Base-by-base conservation (phyloP, 2,888 invertebrate species). In the Philereme transversata region DNA sequence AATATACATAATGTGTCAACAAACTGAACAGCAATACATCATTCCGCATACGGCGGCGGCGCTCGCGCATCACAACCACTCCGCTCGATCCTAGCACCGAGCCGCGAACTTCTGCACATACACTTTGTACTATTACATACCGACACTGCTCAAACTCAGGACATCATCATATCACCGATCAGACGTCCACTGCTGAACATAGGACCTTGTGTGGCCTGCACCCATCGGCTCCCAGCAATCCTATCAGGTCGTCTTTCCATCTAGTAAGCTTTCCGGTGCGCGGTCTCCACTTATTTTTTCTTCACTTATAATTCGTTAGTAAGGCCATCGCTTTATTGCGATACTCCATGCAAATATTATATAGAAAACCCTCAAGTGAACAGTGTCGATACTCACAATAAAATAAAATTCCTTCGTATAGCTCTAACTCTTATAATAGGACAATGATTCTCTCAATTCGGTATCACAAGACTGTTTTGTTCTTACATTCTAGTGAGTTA, bases 1-100 rank as follows among this genome's bases (percentile, higher is more conserved):
- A 90, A 89, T 91, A 90, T 91, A 91, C 90, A 90, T 86, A 86
- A 89, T 90, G 90, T 92, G 88, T 91, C 89, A 91, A 92, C 92
- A 92, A 91, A 91, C 89, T 82, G 84, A 83, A 85, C 90, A 90
- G 92, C 90, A 89, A 90, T 90, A 79, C 81, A 79, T 80, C 80
- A 77, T 81, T 76, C 77, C 71, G 77, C 73, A 40, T 40, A n/a
- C n/a, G n/a, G 11, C 11, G 2, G 9, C 41, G n/a, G n/a, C n/a
- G 9, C 41, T 4, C 78, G 67, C 80, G 71, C 5, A 74, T 67
- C 72, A 70, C 73, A 51, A 50, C 73, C 11, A 70, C 74, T 67
- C 73, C 79, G 79, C 81, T 78, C 82, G 76, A 78, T 73, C 81
- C 74, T 74, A 70, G 71, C 64, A 71, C 68, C 81, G 81, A 86